phyloP scores from a whole-genome alignment of 2,888 invertebrate genomes.

The Isotomurus palustris region DNA sequence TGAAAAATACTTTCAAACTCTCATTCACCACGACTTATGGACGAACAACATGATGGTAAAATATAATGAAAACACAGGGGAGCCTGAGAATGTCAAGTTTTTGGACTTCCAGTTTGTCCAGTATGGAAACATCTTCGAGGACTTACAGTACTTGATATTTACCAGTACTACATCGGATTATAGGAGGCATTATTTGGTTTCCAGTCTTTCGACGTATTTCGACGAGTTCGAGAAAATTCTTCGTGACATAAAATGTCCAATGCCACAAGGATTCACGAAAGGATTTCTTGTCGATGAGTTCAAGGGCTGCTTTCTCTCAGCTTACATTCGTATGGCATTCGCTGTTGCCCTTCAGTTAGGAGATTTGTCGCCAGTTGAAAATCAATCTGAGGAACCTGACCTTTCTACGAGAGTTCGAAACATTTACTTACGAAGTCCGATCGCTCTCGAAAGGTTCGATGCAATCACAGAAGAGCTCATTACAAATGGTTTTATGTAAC shows the following conservation, averaged over 20 bases:
- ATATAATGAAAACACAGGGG: slow-evolving; percentile 21
- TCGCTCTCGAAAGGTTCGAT: too few species aligned
- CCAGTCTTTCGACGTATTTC: slow-evolving; percentile 17
- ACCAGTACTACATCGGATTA: slow-evolving; percentile 33
- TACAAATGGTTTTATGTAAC: too few species aligned
- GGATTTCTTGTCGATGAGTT: slow-evolving; percentile 28
- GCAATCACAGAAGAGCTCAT: too few species aligned
- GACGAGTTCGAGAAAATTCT: slow-evolving; percentile 15
- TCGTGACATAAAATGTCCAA: slow-evolving; percentile 11
- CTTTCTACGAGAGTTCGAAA: too few species aligned
- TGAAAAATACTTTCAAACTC: slow-evolving; percentile 23
- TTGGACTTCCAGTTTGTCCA: slow-evolving; percentile 34
- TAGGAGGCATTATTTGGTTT: slow-evolving; percentile 16
- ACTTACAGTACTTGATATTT: slow-evolving; percentile 23
- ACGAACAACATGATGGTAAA: slow-evolving; percentile 38
- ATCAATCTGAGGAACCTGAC: slow-evolving; percentile 4
- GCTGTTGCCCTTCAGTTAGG: slow-evolving; percentile 34
- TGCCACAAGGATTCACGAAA: slow-evolving; percentile 21
- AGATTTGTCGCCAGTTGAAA: slow-evolving; percentile 12
- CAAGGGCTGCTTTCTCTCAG: slow-evolving; percentile 9
- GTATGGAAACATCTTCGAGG: slow-evolving; percentile 20
- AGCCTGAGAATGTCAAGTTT: slow-evolving; percentile 23
- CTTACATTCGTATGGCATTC: slow-evolving; percentile 32
- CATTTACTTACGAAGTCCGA: too few species aligned
- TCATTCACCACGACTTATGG: slow-evolving; percentile 39